Percentiles rank a stretch among this genome's conserved stretches.
phyloP scores from a whole-genome alignment of 2,797 vertebrate genomes.

The Galago senegalensis region DNA sequence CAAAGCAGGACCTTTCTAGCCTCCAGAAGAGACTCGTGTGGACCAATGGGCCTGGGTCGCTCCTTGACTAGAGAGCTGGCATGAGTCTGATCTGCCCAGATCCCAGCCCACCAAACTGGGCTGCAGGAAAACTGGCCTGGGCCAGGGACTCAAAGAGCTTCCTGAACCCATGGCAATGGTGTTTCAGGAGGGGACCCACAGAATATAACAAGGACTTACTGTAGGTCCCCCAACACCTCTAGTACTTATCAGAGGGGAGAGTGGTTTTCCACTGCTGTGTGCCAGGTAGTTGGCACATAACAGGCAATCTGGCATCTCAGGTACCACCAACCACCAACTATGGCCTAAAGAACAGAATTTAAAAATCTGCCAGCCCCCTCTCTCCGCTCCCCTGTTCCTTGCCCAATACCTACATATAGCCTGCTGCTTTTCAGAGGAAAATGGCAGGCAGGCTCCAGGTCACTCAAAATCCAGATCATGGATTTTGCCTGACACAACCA shows the following conservation, averaged over 20 bases:
- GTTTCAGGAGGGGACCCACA: neutral
- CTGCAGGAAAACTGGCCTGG: neutral
- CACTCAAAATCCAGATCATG: constrained; percentile 36
- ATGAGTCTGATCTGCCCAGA: neutral
- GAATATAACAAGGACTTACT: neutral
- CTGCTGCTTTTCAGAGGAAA: constrained; percentile 51
- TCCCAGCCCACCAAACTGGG: neutral
- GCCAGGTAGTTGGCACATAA: neutral
- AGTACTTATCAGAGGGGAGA: neutral
- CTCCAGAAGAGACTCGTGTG: neutral
- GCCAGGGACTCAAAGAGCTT: neutral
- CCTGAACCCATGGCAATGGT: neutral
- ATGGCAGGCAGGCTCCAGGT: neutral
- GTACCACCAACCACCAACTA: neutral
- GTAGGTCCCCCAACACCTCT: neutral
- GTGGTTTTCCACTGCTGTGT: neutral
- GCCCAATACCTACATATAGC: neutral
- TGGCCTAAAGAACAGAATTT: neutral
- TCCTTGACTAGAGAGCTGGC: neutral
- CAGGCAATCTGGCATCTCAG: neutral
- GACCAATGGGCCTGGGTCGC: neutral
- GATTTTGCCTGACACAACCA: neutral
- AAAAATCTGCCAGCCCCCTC: neutral
- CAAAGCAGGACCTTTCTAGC: neutral
- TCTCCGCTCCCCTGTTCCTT: neutral